Evolutionary conservation across 2,113 vertebrate species (phyloP), one percentile per base, ranked within the genome.

Genomic region (Stercorarius parasiticus): DNA sequence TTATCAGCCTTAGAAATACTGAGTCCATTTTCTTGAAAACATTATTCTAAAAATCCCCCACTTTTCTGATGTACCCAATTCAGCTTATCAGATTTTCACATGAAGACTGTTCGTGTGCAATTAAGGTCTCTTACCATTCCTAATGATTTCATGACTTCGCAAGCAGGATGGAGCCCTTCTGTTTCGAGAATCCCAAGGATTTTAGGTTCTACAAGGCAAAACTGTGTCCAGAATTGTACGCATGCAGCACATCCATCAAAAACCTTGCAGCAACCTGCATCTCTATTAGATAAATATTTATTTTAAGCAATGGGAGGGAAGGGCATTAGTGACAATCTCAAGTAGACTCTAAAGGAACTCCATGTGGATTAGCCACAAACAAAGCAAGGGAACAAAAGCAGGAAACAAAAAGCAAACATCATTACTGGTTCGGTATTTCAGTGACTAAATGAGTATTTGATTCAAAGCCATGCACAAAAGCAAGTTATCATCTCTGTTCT

Each of bases 371-470:
- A 80, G 89, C 38, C 65, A 26, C 11, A 55, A 93, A 81, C 67
- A 80, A 92, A 82, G 70, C 17, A 26, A 77, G 72, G 19, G 64
- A 93, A 92, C 67, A 96, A 90, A 92, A 59, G 86, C 59, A 84
- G 90, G 87, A 94, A 90, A 67, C 38, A 66, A 61, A 92, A 87
- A 36, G 47, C 40, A 76, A 87, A 69, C 32, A 18, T 27, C 11
- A 10, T 53, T 38, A 49, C 27, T 50, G 82, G 40, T 58, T 42
- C 58, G 19, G 65, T 6, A 21, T 64, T 87, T 74, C 8, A 0
- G 65, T 27, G 45, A 22, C 42, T 86, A 65, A 59, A 71, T 10
- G 49, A 72, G n/a, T 5, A 67, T 82, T 79, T 58, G 56, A 82
- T 69, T 49, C 86, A 76, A 88, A 96, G 47, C 65, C 5, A 2